phyloP scores from a whole-genome alignment of 2,113 vertebrate species.

The Caranx ignobilis region DNA sequence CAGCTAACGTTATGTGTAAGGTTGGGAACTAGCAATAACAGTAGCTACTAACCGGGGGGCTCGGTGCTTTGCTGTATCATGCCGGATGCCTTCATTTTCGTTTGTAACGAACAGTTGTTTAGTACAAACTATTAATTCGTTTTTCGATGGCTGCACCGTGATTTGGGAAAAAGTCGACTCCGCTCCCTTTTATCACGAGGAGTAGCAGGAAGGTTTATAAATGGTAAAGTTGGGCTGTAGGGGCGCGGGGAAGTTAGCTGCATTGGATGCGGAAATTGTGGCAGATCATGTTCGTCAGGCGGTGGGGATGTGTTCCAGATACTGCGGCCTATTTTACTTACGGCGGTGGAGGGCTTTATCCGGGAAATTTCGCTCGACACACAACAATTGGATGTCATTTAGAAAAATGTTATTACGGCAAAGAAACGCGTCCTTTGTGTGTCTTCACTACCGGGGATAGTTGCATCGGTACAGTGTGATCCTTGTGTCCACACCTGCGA shows the following conservation, averaged over 20 bases:
- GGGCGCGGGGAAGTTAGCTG: conserved; percentile 10
- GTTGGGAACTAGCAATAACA: conserved; percentile 20
- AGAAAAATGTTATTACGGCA: neutral
- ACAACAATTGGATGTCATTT: neutral
- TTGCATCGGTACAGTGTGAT: neutral
- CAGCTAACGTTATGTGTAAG: conserved; percentile 14
- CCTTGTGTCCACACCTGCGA: conserved; percentile 59
- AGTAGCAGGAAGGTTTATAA: neutral
- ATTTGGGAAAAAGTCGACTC: neutral
- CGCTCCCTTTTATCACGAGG: neutral
- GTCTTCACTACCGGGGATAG: too few species aligned
- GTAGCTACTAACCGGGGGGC: neutral
- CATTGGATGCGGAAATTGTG: conserved; percentile 71
- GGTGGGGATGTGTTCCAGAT: conserved; percentile 4
- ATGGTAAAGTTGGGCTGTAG: neutral
- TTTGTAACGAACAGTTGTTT: neutral
- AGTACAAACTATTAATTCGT: neutral
- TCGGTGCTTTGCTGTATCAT: conserved; percentile 72
- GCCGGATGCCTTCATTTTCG: conserved; percentile 57
- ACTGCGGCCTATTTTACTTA: conserved; percentile 58
- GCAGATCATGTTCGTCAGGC: neutral
- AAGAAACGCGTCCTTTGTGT: neutral
- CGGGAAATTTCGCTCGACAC: neutral
- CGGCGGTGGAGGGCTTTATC: neutral
- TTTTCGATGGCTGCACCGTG: neutral